These are phyloP conservation scores for Dione juno DNA, from an alignment of 2,888 invertebrate genomes.

Conservation along the genomic window DNA sequence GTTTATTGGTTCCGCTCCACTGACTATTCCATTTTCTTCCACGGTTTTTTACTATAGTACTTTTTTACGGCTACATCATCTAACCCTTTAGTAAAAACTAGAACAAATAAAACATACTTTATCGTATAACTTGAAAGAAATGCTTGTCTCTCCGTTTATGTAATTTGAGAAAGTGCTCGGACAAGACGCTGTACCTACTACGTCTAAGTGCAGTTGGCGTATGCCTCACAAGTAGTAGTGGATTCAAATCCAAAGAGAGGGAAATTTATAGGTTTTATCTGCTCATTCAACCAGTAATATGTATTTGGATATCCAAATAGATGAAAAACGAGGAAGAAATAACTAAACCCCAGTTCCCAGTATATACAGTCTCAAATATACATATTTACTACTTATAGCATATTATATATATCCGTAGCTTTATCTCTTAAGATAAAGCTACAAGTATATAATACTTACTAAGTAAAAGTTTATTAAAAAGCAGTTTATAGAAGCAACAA, in stretches of 20 bases:
- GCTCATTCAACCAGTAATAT: too few species aligned
- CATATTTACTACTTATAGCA: background rate
- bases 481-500: constrained; percentile 55
- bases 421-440: background rate
- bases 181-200: background rate
- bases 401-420: too few species aligned
- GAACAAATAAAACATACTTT: constrained; percentile 23
- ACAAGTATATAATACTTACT: background rate
- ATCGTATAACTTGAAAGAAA: constrained; percentile 7
- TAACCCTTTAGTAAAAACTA: constrained; percentile 26
- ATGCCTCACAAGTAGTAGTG: background rate
- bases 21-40: constrained; percentile 47
- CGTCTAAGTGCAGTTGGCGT: background rate
- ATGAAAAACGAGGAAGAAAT: too few species aligned
- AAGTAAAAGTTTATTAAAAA: constrained; percentile 27
- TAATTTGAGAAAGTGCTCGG: background rate
- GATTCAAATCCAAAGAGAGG: background rate
- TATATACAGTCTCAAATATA: too few species aligned
- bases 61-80: constrained; percentile 25
- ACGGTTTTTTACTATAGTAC: constrained; percentile 32
- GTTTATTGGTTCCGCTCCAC: constrained; percentile 56
- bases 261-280: background rate
- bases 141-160: constrained; percentile 1
- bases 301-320: too few species aligned
- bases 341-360: too few species aligned